Evolutionary conservation across 2,113 vertebrate species (phyloP).

Genomic region (Salvelinus sp.): DNA sequence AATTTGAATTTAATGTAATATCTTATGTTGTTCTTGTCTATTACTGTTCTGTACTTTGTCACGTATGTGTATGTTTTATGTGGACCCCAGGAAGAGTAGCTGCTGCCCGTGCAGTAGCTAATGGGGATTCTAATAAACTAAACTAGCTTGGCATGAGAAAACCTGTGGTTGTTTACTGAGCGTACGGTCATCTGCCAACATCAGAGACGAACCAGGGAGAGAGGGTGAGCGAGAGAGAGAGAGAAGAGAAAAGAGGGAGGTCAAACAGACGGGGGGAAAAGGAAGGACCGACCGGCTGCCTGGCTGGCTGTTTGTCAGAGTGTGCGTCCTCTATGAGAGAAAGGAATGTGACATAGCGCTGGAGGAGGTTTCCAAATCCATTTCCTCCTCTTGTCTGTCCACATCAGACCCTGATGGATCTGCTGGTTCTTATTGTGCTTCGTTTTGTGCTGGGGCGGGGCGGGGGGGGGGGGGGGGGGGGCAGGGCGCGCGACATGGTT

Average conservation of each 20-base stretch:
- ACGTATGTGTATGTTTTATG: no score
- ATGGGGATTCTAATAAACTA: no score
- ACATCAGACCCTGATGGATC: slow-evolving; percentile 66
- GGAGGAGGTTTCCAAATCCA: slow-evolving; percentile 66
- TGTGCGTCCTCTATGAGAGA: slow-evolving; percentile 19
- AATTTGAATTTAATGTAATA: no score
- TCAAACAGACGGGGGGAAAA: no score
- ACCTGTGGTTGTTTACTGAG: slow-evolving; percentile 1
- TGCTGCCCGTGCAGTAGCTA: no score
- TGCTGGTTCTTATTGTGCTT: slow-evolving; percentile 65
- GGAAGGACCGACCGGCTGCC: slow-evolving; percentile 14
- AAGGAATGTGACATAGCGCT: slow-evolving; percentile 69
- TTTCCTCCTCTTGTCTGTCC: slow-evolving; percentile 72
- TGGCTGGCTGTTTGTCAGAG: slow-evolving; percentile 60
- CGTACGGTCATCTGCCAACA: not conserved
- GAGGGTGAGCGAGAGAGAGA: not conserved
- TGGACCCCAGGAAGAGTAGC: not conserved
- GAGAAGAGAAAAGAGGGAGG: no score
- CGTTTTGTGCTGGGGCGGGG: slow-evolving; percentile 29
- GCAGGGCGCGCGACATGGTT: slow-evolving; percentile 1
- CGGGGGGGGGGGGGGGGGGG: no score
- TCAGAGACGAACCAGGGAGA: not conserved
- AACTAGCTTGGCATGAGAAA: not conserved
- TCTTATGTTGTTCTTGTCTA: no score
- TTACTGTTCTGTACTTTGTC: no score